These are phyloP conservation scores for Orycteropus afer DNA, from an alignment of 2,113 vertebrate genomes.

Conservation along the genomic window DNA sequence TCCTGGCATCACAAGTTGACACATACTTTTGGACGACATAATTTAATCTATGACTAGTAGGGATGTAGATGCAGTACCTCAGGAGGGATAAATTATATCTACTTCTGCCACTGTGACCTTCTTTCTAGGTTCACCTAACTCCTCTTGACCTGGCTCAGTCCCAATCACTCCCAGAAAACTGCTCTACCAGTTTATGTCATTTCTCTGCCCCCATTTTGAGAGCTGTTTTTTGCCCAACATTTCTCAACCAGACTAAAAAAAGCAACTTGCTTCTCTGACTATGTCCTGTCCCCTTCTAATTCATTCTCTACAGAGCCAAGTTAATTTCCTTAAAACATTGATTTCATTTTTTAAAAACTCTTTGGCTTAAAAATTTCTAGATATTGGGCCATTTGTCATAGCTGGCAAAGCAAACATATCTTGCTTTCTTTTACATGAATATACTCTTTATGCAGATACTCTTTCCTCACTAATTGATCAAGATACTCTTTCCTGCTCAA, in stretches of 20 bases:
- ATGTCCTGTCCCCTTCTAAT: constrained; percentile 5
- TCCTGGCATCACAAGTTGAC: too few species aligned
- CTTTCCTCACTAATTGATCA: not conserved
- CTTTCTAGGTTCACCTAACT: not conserved
- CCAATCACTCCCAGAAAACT: not conserved
- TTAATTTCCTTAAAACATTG: constrained; percentile 16
- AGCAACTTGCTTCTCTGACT: constrained; percentile 36
- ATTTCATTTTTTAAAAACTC: not conserved
- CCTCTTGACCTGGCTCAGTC: not conserved
- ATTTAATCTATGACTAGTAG: too few species aligned
- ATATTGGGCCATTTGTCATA: not conserved
- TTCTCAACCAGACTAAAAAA: not conserved
- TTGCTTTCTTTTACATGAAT: not conserved
- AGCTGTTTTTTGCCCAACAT: not conserved
- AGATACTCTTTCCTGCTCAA: not conserved
- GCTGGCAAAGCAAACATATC: not conserved
- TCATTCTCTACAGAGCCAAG: not conserved
- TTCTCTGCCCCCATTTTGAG: not conserved
- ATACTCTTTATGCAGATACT: too few species aligned
- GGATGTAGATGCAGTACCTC: not conserved
- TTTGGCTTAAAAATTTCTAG: constrained; percentile 2
- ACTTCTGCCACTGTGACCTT: not conserved
- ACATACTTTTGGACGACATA: too few species aligned
- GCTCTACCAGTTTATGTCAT: not conserved
- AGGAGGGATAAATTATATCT: not conserved